Percentiles rank a stretch among this genome's conserved stretches.
Evolutionary conservation across 1,140 invertebrate species (phyloP).

Genomic region (Calephelis virginiensis): DNA sequence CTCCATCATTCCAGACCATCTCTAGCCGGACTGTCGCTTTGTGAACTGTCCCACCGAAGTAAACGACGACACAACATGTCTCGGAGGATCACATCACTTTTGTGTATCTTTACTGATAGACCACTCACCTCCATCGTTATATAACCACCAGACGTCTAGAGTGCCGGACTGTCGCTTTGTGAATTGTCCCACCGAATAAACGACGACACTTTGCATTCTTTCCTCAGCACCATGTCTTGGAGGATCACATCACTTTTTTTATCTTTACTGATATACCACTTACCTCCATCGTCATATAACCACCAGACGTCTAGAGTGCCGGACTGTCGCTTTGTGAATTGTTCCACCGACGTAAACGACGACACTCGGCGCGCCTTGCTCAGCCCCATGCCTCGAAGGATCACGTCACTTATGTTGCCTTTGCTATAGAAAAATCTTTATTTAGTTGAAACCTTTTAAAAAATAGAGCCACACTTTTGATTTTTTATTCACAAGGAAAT

Average conservation of each 20-base stretch:
- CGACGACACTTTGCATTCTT: too few relatives aligned
- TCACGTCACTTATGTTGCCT: conserved; percentile 17
- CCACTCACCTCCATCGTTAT: conserved; percentile 92
- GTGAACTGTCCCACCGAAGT: too few relatives aligned
- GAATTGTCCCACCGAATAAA: conserved; percentile 85
- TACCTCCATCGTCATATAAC: conserved; percentile 97
- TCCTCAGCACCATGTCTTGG: too few relatives aligned
- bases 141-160: conserved; percentile 99
- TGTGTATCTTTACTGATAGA: too few relatives aligned
- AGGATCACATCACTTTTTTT: too few relatives aligned
- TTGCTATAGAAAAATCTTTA: background rate
- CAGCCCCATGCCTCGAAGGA: conserved; percentile 21
- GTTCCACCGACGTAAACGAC: conserved; percentile 80
- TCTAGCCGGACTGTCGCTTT: too few relatives aligned
- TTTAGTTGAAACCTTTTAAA: too few relatives aligned
- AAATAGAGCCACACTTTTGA: too few relatives aligned
- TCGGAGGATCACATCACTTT: too few relatives aligned
- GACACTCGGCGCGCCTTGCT: conserved; percentile 47
- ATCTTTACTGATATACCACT: background rate
- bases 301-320: conserved; percentile 98
- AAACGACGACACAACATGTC: too few relatives aligned
- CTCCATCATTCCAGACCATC: too few relatives aligned
- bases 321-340: conserved; percentile 87
- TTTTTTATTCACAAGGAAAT: too few relatives aligned
- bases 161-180: conserved; percentile 87